A percentile compares a stretch with the other conserved stretches of the same genome.
phyloP scores from a whole-genome alignment of 2,113 vertebrate genomes.

The Muntiacus muntjak region DNA sequence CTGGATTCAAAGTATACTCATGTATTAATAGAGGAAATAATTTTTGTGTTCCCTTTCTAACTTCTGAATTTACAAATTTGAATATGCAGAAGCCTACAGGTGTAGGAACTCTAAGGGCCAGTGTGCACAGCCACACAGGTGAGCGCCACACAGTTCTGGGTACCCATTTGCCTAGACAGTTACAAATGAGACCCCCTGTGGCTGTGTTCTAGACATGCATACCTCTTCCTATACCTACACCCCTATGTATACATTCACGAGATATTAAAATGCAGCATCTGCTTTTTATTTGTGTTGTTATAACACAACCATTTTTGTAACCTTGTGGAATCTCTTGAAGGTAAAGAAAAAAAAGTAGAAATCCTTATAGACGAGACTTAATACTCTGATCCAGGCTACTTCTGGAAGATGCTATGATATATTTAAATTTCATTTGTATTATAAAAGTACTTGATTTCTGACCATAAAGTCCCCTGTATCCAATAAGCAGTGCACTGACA shows the following conservation, averaged over 20 bases:
- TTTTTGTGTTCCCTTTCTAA: not conserved
- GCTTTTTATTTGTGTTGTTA: not conserved
- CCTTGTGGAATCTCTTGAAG: not conserved
- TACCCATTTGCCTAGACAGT: not conserved
- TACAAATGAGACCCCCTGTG: accelerated
- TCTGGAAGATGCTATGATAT: not conserved
- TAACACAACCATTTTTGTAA: not conserved
- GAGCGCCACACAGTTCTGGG: not conserved
- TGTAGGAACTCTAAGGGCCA: not conserved
- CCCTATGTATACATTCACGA: not conserved
- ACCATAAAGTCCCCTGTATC: not conserved
- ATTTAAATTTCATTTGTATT: not conserved
- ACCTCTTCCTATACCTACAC: not conserved
- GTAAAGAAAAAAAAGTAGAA: not conserved
- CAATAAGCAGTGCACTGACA: not conserved
- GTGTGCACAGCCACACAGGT: accelerated
- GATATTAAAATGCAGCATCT: not conserved
- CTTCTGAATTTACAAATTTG: not conserved
- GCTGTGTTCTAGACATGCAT: not conserved
- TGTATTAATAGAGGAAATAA: not conserved
- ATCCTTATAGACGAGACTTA: not conserved
- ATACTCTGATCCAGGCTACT: not conserved
- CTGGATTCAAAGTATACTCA: not conserved
- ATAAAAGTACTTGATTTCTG: not conserved
- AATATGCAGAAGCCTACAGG: not conserved